These are phyloP conservation scores for Augiades crinisus DNA, from an alignment of 2,888 invertebrate species.

Conservation along the genomic window DNA sequence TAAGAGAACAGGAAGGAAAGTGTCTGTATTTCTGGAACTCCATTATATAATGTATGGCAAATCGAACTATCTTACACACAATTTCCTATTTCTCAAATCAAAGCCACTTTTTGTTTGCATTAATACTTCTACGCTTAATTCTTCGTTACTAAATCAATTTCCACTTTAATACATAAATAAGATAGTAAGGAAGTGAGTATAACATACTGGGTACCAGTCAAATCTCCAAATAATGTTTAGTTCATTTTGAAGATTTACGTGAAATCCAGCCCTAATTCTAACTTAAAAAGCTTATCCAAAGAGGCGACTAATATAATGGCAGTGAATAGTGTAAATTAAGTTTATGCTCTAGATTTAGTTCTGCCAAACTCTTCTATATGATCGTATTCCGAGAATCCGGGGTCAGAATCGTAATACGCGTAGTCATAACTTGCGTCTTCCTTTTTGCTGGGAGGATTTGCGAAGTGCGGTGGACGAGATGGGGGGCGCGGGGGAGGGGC, in stretches of 20 bases:
- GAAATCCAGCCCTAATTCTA: slow-evolving; percentile 10
- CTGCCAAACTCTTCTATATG: slow-evolving; percentile 84
- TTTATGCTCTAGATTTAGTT: slow-evolving; percentile 73
- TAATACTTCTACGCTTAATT: not conserved
- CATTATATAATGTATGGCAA: slow-evolving; percentile 14
- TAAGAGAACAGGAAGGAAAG: slow-evolving; percentile 24
- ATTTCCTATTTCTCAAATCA: not conserved
- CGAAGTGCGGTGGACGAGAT: slow-evolving; percentile 48
- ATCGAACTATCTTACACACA: slow-evolving; percentile 22
- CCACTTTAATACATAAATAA: not conserved
- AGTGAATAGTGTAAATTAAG: slow-evolving; percentile 49
- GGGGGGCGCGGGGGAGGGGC: slow-evolving; percentile 39
- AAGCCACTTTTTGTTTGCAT: not conserved
- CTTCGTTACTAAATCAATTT: not conserved
- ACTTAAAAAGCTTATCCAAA: slow-evolving; percentile 44
- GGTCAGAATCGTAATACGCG: slow-evolving; percentile 90
- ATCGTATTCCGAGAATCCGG: slow-evolving; percentile 81
- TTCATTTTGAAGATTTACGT: not conserved
- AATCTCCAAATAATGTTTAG: not conserved
- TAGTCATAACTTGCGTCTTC: slow-evolving; percentile 90
- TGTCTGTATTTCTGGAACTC: not conserved
- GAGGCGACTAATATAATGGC: slow-evolving; percentile 77
- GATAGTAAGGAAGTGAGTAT: not conserved
- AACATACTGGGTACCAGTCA: not conserved
- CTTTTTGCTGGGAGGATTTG: slow-evolving; percentile 77